A percentile compares a stretch with the other conserved stretches of the same genome.
Evolutionary conservation across 1,140 invertebrate genomes (phyloP).

Genomic region (Drosophila willistoni): DNA sequence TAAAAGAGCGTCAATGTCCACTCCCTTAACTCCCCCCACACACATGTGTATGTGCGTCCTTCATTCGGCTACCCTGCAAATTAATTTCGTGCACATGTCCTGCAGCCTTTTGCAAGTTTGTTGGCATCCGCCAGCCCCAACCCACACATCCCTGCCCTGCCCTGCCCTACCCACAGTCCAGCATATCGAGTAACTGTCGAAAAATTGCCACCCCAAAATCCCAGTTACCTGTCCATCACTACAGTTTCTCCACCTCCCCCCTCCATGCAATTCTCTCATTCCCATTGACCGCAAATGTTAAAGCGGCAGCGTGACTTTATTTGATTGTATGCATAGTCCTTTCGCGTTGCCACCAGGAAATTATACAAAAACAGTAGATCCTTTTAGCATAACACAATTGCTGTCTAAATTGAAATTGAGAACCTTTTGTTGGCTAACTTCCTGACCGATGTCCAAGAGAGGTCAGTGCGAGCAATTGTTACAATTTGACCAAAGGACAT

Average conservation of each 20-base stretch:
- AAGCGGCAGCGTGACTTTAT: conserved; percentile 75
- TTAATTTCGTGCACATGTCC: conserved; percentile 78
- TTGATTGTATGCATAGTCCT: conserved; percentile 54
- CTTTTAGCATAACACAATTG: conserved; percentile 63
- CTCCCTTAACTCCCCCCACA: neutral
- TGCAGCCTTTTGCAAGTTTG: conserved; percentile 70
- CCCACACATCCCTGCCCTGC: too few relatives aligned
- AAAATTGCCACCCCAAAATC: conserved; percentile 12
- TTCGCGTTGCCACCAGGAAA: conserved; percentile 42
- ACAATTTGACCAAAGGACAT: conserved; percentile 17
- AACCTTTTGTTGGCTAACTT: conserved; percentile 31
- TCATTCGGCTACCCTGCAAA: conserved; percentile 54
- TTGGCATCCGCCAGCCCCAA: conserved; percentile 25
- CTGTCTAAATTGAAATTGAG: conserved; percentile 69
- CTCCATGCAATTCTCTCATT: conserved; percentile 22
- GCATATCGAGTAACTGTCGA: conserved; percentile 37
- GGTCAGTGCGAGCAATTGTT: conserved; percentile 12
- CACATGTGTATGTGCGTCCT: conserved; percentile 35
- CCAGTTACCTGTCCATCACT: conserved; percentile 44
- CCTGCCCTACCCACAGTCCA: conserved; percentile 9
- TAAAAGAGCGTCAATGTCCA: conserved; percentile 54
- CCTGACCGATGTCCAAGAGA: neutral
- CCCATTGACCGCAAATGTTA: conserved; percentile 68
- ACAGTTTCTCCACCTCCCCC: neutral
- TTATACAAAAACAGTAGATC: conserved; percentile 69